Percentiles rank a stretch among this genome's conserved stretches.
Conservation (phyloP, 2,113 vertebrate species). For the Oenanthe oenanthe region DNA sequence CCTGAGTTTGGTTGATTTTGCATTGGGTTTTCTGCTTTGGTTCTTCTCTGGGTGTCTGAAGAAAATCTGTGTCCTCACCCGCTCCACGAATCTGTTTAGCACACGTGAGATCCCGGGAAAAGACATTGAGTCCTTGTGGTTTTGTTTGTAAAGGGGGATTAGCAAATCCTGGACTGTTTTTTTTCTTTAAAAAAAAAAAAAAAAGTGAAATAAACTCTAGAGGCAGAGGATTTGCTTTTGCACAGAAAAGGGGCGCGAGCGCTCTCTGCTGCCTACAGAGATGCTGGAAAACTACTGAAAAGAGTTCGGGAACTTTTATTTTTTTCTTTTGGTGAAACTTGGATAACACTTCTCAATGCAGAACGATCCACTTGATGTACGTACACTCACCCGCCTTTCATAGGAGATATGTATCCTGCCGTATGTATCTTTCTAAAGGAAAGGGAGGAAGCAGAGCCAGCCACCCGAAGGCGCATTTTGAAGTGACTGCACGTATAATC, state of each 20-base stretch:
- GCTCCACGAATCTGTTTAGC: slow-evolving; percentile 8
- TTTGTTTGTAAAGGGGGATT: slow-evolving; percentile 37
- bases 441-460: slow-evolving; percentile 58
- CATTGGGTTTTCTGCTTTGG: not conserved
- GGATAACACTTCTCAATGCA: slow-evolving; percentile 65
- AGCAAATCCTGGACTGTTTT: slow-evolving; percentile 24
- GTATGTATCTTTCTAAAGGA: slow-evolving; percentile 47
- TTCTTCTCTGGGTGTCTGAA: slow-evolving; percentile 5
- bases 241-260: slow-evolving; percentile 55
- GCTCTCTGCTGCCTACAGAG: slow-evolving; percentile 68
- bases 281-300: slow-evolving; percentile 72
- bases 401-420: not conserved
- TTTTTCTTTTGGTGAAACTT: slow-evolving; percentile 42
- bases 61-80: not conserved
- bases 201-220: slow-evolving; percentile 65
- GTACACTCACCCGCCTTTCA: slow-evolving; percentile 53
- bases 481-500: slow-evolving; percentile 81
- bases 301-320: slow-evolving; percentile 35
- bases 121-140: slow-evolving; percentile 45
- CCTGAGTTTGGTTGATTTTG: not conserved
- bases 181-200: not conserved
- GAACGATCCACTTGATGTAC: slow-evolving; percentile 69
- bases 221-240: slow-evolving; percentile 76
- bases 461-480: slow-evolving; percentile 73
- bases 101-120: slow-evolving; percentile 64